These are phyloP conservation scores for Myathropa florea DNA, from an alignment of 2,888 invertebrate genomes.

Conservation along the genomic window DNA sequence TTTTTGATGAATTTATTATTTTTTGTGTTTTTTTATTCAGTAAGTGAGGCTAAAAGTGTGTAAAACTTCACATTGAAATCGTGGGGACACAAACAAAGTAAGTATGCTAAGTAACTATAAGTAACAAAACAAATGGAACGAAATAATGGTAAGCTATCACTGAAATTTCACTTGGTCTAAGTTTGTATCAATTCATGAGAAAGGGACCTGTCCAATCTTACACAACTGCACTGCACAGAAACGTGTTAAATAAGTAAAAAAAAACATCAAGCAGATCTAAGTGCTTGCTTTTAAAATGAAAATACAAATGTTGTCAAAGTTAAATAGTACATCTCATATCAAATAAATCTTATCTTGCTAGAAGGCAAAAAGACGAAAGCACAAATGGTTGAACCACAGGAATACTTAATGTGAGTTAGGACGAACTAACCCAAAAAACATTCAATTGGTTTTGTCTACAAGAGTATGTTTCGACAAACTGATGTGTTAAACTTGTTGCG, in stretches of 20 bases:
- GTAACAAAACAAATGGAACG: neutral
- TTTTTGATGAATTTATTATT: constrained; percentile 2
- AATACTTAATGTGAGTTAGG: no score
- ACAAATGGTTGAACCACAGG: no score
- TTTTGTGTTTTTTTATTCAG: constrained; percentile 5
- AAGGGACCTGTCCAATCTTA: constrained; percentile 59
- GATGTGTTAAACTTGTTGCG: no score
- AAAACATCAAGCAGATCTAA: neutral
- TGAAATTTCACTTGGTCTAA: neutral
- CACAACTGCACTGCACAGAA: constrained; percentile 2
- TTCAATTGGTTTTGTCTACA: no score
- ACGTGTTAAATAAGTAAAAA: neutral
- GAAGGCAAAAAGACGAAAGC: no score
- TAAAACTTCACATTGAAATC: constrained; percentile 59
- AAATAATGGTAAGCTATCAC: neutral
- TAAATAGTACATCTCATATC: neutral
- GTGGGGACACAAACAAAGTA: neutral
- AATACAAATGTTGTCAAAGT: neutral
- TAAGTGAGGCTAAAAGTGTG: constrained; percentile 55
- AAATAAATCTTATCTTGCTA: no score
- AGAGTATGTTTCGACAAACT: no score
- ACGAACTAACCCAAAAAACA: no score
- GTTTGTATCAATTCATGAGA: neutral
- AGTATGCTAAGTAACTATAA: constrained; percentile 2
- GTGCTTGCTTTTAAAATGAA: neutral